Percentiles rank a stretch among this genome's conserved stretches.
Evolutionary conservation across 1,140 invertebrate species (phyloP).

Genomic region (Aphidius ervi): DNA sequence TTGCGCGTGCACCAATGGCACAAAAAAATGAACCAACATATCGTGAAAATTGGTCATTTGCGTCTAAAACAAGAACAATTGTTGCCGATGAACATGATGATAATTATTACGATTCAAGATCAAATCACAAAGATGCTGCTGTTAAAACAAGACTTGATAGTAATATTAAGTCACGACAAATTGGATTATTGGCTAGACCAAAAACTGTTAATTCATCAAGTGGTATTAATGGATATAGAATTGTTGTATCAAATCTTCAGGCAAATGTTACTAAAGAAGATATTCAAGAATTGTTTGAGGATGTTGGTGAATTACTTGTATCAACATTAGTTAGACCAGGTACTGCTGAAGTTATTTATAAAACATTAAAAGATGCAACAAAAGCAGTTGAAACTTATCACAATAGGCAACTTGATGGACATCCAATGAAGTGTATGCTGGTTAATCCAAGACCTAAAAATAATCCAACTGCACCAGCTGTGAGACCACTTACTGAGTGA

Average conservation of each 20-base stretch:
- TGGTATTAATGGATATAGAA: conserved; percentile 63
- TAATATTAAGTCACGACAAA: conserved; percentile 48
- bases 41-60: conserved; percentile 42
- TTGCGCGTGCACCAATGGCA: conserved; percentile 37
- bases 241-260: conserved; percentile 84
- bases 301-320: conserved; percentile 79
- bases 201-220: conserved; percentile 46
- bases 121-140: conserved; percentile 38
- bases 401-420: conserved; percentile 82
- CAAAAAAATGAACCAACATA: conserved; percentile 28
- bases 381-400: conserved; percentile 89
- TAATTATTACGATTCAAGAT: conserved; percentile 44
- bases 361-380: conserved; percentile 76
- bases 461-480: conserved; percentile 56
- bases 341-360: conserved; percentile 85
- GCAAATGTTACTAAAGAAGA: conserved; percentile 81
- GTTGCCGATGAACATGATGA: conserved; percentile 41
- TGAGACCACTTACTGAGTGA: conserved; percentile 46
- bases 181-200: conserved; percentile 53
- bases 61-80: conserved; percentile 44
- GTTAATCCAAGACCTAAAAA: conserved; percentile 67
- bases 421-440: conserved; percentile 76
- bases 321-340: conserved; percentile 81
- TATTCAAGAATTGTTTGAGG: conserved; percentile 90
- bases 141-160: conserved; percentile 54